Evolutionary conservation across 92 coral and sea anemone genomes (phyloP).

Genomic region (Phenganax marumi): DNA sequence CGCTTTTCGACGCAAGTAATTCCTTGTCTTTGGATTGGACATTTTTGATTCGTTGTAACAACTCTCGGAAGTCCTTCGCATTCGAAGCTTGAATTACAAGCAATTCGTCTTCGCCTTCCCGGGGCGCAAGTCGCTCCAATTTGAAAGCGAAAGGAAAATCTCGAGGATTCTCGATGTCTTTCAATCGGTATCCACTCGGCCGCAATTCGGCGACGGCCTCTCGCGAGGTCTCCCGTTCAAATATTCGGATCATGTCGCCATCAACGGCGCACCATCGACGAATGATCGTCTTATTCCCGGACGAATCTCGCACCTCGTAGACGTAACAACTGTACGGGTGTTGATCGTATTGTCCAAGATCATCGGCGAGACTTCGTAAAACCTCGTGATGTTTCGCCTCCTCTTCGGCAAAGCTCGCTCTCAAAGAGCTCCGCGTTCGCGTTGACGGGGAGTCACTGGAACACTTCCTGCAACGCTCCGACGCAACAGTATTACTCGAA

Average conservation of each 20-base stretch:
- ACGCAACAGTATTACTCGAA: neutral
- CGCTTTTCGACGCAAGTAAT: slow-evolving; percentile 7
- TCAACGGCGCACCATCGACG: slow-evolving; percentile 85
- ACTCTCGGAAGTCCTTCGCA: slow-evolving; percentile 41
- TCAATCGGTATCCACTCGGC: slow-evolving; percentile 33
- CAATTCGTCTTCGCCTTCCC: slow-evolving; percentile 17
- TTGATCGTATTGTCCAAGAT: neutral
- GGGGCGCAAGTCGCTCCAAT: slow-evolving; percentile 9
- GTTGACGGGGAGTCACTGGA: neutral
- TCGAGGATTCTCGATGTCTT: slow-evolving; percentile 40
- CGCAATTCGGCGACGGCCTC: slow-evolving; percentile 37
- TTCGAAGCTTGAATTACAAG: slow-evolving; percentile 44
- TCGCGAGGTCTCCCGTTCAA: slow-evolving; percentile 59
- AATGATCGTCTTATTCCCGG: slow-evolving; percentile 45
- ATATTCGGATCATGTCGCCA: slow-evolving; percentile 49
- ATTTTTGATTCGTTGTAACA: slow-evolving; percentile 3
- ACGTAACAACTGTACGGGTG: slow-evolving; percentile 29
- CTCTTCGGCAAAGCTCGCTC: slow-evolving; percentile 29
- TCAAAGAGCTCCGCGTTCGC: slow-evolving; percentile 8
- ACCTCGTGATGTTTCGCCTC: slow-evolving; percentile 33
- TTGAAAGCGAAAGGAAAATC: slow-evolving; percentile 39
- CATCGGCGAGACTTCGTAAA: slow-evolving; percentile 28
- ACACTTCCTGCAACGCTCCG: slow-evolving; percentile 5
- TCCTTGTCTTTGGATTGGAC: neutral
- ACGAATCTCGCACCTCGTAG: slow-evolving; percentile 40